Percentiles rank a stretch among this genome's conserved stretches.
These are phyloP conservation scores for Ambastaia sidthimunki DNA, from an alignment of 2,797 vertebrate genomes.

Conservation along the genomic window DNA sequence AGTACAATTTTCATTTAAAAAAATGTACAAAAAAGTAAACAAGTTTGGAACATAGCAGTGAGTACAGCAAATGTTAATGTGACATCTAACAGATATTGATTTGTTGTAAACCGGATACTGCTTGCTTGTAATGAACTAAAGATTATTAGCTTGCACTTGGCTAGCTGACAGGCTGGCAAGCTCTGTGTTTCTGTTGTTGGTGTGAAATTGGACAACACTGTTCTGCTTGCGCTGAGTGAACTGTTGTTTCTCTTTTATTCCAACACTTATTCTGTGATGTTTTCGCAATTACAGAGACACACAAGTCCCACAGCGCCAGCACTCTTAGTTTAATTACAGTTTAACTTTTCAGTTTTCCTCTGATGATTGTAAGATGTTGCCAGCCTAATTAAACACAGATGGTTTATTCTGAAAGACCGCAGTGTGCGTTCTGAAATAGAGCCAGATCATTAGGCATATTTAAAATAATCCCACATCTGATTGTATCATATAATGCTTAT, in stretches of 20 bases:
- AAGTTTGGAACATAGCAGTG: neutral
- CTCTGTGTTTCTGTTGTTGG: conserved; percentile 19
- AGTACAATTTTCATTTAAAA: neutral
- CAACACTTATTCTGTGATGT: conserved; percentile 75
- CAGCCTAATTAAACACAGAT: conserved; percentile 83
- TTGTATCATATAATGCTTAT: conserved; percentile 75
- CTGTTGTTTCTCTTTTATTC: conserved; percentile 70
- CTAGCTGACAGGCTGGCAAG: neutral
- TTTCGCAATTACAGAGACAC: conserved; percentile 74
- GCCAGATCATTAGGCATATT: conserved; percentile 71
- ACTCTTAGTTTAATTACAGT: conserved; percentile 80
- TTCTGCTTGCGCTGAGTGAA: conserved; percentile 50
- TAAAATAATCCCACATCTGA: conserved; percentile 71
- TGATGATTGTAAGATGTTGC: conserved; percentile 79
- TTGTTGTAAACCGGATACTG: neutral
- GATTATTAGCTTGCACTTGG: conserved; percentile 27
- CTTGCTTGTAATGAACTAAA: conserved; percentile 19
- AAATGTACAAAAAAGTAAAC: too few species aligned
- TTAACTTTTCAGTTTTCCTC: conserved; percentile 81
- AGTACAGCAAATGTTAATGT: neutral
- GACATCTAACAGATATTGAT: neutral
- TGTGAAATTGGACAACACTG: conserved; percentile 25
- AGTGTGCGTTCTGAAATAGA: conserved; percentile 62
- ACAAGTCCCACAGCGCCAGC: conserved; percentile 70
- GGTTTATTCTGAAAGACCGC: conserved; percentile 67